Percentiles rank a stretch among this genome's conserved stretches.
phyloP scores from a whole-genome alignment of 2,797 vertebrate species.

The Pseudochirops cupreus region DNA sequence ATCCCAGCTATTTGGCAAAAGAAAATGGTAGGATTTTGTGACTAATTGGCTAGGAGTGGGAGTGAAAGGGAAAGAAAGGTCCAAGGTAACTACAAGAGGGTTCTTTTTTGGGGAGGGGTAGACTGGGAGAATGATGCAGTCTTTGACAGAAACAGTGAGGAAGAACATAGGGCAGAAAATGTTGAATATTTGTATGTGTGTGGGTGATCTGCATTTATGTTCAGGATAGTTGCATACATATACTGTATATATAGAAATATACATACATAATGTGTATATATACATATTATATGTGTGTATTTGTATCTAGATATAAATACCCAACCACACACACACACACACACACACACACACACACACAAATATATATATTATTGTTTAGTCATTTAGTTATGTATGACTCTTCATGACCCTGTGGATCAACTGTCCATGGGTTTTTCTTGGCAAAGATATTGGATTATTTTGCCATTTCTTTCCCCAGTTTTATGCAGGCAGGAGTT shows the following conservation, averaged over 20 bases:
- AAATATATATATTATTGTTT: neutral
- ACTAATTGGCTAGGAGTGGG: neutral
- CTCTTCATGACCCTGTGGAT: neutral
- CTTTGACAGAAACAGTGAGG: neutral
- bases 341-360: neutral
- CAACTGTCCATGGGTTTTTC: neutral
- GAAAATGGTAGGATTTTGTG: neutral
- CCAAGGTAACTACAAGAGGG: neutral
- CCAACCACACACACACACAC: too few relatives aligned
- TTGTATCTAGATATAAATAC: too few relatives aligned
- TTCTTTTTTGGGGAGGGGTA: neutral
- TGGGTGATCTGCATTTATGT: too few relatives aligned
- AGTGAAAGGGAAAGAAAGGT: slow-evolving; percentile 1
- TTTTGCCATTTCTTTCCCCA: neutral
- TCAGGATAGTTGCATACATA: neutral
- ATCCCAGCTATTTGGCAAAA: neutral
- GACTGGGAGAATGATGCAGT: neutral
- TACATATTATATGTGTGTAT: too few relatives aligned
- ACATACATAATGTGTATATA: neutral
- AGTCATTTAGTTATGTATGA: neutral
- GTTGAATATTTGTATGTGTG: neutral
- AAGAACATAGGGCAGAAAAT: neutral
- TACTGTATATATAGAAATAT: neutral
- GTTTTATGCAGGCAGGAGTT: neutral
- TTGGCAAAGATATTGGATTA: neutral